phyloP scores from a whole-genome alignment of 2,888 invertebrate species.

The Crepidodera aurea region DNA sequence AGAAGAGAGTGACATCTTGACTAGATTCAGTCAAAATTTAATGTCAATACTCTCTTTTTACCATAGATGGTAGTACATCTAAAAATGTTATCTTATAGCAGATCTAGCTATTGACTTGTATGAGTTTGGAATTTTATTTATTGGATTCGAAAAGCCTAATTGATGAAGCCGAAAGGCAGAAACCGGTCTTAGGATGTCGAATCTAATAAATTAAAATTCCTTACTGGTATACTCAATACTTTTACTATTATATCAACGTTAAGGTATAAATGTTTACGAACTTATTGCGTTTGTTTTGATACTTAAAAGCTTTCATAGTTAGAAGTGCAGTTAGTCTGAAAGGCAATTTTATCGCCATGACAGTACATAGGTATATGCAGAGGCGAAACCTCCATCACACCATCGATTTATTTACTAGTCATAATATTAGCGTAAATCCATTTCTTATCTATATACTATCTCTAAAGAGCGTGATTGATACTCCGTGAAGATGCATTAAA shows the following conservation, averaged over 20 bases:
- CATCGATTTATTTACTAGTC: conserved; percentile 19
- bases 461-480: conserved; percentile 14
- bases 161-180: too few relatives aligned
- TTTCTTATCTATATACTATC: conserved; percentile 17
- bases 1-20: too few relatives aligned
- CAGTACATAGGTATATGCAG: conserved; percentile 21
- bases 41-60: too few relatives aligned
- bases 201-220: too few relatives aligned
- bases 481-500: conserved; percentile 14
- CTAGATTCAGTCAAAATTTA: too few relatives aligned
- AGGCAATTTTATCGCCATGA: conserved; percentile 18
- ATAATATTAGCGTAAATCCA: conserved; percentile 22
- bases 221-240: too few relatives aligned
- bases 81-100: too few relatives aligned
- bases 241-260: not conserved
- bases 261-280: not conserved
- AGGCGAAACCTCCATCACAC: not conserved
- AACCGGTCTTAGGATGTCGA: too few relatives aligned
- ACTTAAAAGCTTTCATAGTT: not conserved
- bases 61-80: too few relatives aligned
- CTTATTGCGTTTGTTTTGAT: not conserved
- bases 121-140: too few relatives aligned
- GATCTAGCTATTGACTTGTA: too few relatives aligned
- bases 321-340: conserved; percentile 2
- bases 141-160: too few relatives aligned